Percentiles rank a stretch among this genome's conserved stretches.
These are phyloP conservation scores for Trissolcus basalis DNA, from an alignment of 1,140 invertebrate species.

Conservation along the genomic window DNA sequence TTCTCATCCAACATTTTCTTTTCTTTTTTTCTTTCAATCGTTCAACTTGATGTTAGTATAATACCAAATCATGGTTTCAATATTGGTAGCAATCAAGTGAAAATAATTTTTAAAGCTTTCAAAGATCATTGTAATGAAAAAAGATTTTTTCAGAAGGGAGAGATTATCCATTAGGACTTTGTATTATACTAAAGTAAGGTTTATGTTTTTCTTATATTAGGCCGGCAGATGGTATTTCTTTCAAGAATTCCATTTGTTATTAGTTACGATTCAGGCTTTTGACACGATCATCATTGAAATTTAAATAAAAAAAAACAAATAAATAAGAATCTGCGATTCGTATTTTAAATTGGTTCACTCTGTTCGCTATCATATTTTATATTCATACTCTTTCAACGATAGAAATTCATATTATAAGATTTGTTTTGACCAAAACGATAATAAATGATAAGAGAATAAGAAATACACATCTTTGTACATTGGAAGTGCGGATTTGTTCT, in stretches of 20 bases:
- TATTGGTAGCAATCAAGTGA: too few species aligned
- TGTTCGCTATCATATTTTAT: background rate
- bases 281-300: too few species aligned
- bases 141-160: background rate
- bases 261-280: too few species aligned
- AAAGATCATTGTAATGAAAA: background rate
- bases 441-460: background rate
- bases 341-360: background rate
- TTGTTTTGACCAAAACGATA: slow-evolving; percentile 11
- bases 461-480: slow-evolving; percentile 48
- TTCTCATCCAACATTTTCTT: too few species aligned
- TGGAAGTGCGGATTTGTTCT: slow-evolving; percentile 39
- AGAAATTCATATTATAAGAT: background rate
- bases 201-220: background rate
- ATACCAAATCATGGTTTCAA: slow-evolving; percentile 1
- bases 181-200: slow-evolving; percentile 1
- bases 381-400: background rate
- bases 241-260: too few species aligned
- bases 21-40: too few species aligned
- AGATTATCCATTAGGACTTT: background rate
- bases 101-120: too few species aligned
- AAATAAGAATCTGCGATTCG: background rate
- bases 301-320: too few species aligned
- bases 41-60: slow-evolving; percentile 7
- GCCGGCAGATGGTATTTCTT: too few species aligned